Evolutionary conservation across 2,888 invertebrate species (phyloP).

Genomic region (Imbricaverruca yamaguchii): DNA sequence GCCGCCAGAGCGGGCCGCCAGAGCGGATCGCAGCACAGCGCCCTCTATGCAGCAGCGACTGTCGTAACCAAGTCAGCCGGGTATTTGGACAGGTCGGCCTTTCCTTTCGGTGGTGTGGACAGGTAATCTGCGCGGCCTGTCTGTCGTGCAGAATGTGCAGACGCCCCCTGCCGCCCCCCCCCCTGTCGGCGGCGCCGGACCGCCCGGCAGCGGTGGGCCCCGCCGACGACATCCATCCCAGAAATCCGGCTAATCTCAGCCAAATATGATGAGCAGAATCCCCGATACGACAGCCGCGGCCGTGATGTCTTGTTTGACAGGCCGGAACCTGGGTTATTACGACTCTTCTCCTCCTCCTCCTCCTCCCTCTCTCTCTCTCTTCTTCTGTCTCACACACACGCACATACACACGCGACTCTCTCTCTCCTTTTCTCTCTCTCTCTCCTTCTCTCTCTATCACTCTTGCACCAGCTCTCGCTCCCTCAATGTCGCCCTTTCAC

Average conservation of each 20-base stretch:
- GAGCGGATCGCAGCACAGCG: background rate
- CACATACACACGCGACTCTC: too few relatives aligned
- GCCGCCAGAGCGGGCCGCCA: background rate
- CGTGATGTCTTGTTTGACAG: conserved; percentile 14
- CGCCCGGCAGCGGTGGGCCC: background rate
- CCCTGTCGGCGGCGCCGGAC: background rate
- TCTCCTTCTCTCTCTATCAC: too few relatives aligned
- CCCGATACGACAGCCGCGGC: background rate
- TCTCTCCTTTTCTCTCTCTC: too few relatives aligned
- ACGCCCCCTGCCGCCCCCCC: background rate
- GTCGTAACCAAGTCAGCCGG: background rate
- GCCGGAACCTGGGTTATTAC: background rate
- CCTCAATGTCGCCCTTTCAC: too few relatives aligned
- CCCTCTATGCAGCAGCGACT: background rate
- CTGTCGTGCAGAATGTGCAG: background rate
- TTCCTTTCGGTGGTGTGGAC: background rate
- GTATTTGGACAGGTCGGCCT: conserved; percentile 6
- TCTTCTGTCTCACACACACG: too few relatives aligned
- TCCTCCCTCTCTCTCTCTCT: too few relatives aligned
- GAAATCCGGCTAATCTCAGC: background rate
- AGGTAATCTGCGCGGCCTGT: background rate
- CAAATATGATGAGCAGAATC: background rate
- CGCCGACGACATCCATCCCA: background rate
- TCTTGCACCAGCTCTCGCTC: too few relatives aligned
- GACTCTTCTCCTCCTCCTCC: too few relatives aligned